phyloP scores from a whole-genome alignment of 2,888 invertebrate species.

The Rambutsinella grinnellia region DNA sequence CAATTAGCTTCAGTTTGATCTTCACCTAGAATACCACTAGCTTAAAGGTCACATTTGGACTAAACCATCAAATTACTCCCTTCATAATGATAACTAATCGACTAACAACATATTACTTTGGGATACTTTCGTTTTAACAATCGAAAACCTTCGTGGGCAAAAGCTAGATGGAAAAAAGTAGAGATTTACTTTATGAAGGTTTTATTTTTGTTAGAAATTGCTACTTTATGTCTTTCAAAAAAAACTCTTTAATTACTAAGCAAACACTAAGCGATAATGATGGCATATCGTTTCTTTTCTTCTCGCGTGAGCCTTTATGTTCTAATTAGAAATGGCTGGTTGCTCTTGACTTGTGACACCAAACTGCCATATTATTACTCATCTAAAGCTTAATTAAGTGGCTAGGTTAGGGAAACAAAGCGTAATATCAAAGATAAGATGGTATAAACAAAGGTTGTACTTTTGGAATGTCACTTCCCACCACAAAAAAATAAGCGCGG shows the following conservation, averaged over 20 bases:
- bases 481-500: not conserved
- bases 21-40: too few relatives aligned
- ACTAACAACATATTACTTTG: too few relatives aligned
- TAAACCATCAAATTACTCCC: too few relatives aligned
- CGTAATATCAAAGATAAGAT: not conserved
- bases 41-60: too few relatives aligned
- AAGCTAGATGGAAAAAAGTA: too few relatives aligned
- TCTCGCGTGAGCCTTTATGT: constrained; percentile 14
- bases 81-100: too few relatives aligned
- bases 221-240: constrained; percentile 6
- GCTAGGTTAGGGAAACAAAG: constrained; percentile 8
- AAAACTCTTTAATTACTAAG: constrained; percentile 21
- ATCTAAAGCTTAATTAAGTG: constrained; percentile 34
- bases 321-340: constrained; percentile 44
- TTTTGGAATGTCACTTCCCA: too few relatives aligned
- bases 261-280: too few relatives aligned
- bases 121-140: too few relatives aligned
- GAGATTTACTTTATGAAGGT: too few relatives aligned
- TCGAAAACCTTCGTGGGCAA: too few relatives aligned
- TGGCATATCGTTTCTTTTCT: not conserved
- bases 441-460: not conserved
- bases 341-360: constrained; percentile 47
- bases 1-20: too few relatives aligned
- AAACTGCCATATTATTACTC: constrained; percentile 45
- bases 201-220: not conserved